Evolutionary conservation across 2,888 invertebrate genomes (phyloP), one percentile per base, ranked within the genome.

Genomic region (Acanthococcus lagerstroemiae): DNA sequence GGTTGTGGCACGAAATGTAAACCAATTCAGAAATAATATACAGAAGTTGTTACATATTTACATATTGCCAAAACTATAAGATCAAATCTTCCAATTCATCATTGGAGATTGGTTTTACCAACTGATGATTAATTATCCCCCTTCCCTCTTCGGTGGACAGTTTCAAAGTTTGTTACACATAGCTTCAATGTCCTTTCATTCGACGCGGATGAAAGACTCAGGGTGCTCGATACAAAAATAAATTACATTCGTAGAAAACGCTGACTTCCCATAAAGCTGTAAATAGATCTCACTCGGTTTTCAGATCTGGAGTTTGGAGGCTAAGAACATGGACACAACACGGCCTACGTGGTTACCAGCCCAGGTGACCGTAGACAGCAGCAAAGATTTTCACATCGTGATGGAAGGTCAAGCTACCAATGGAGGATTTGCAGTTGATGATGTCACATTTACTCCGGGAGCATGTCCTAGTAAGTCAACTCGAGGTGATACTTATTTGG

Each of bases 351-450:
- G 81, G 81, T 76, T 77, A 68, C 77, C 80, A 63, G 82, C 80
- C 1, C 81, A 82, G 74, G 79, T 80, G 1, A 73, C 79, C 1
- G 74, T 82, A 5, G 78, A 78, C 45, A 74, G 77, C 9, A 75
- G 76, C 56, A 74, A 77, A 45, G 76, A 78, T 37, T 79, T 78
- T 71, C 75, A 78, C 68, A 73, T 82, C 5, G 75, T 80, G 65
- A 74, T 81, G 21, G 80, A 80, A 72, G 81, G 81, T 24, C 79
- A 78, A 69, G 81, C 81, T 1, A 80, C 78, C 67, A 81, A 82
- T 69, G 82, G 81, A 25, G 81, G 82, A 12, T 82, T 81, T 72
- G 82, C 82, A 3, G 76, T 82, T 1, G 82, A 82, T 68, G 81
- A 82, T 69, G 76, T 82, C 27, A 78, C 78, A 66, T 80, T 81